A percentile compares a stretch with the other conserved stretches of the same genome.
phyloP scores from a whole-genome alignment of 1,140 invertebrate genomes.

The Hylaeus anthracinus region DNA sequence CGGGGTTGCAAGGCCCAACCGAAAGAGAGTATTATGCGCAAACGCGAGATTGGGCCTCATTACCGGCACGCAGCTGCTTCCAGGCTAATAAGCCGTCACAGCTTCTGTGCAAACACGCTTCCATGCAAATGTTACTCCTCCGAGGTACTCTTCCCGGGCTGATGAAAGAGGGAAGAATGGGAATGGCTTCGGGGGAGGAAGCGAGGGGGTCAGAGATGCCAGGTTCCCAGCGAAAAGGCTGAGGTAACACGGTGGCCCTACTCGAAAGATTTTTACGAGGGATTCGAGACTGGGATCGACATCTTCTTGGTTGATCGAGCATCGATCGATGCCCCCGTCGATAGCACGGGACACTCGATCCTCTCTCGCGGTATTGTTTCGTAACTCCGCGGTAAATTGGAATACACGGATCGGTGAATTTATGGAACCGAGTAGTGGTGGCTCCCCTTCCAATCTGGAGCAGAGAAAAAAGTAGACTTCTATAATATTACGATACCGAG shows the following conservation, averaged over 20 bases:
- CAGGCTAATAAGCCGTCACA: constrained; percentile 79
- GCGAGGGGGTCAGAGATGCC: constrained; percentile 8
- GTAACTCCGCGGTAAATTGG: constrained; percentile 15
- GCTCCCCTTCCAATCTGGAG: too few species aligned
- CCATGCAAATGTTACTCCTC: constrained; percentile 59
- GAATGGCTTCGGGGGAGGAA: constrained; percentile 4
- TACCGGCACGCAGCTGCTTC: constrained; percentile 79
- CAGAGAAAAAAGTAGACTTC: too few species aligned
- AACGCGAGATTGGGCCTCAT: constrained; percentile 75
- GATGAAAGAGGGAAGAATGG: constrained; percentile 25
- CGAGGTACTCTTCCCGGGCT: constrained; percentile 4
- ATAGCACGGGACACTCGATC: constrained; percentile 9
- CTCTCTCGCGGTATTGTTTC: constrained; percentile 33
- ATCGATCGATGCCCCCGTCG: constrained; percentile 30
- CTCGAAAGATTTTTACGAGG: constrained; percentile 15
- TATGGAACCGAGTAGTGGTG: neutral
- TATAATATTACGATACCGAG: too few species aligned
- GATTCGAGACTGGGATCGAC: constrained; percentile 24
- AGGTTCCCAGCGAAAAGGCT: constrained; percentile 31
- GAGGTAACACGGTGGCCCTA: constrained; percentile 13
- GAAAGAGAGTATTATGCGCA: constrained; percentile 70
- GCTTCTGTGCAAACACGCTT: constrained; percentile 75
- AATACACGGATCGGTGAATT: constrained; percentile 23
- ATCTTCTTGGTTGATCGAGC: constrained; percentile 27
- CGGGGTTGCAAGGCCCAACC: constrained; percentile 8